A percentile compares a stretch with the other conserved stretches of the same genome.
These are phyloP conservation scores for Brachynemurus nebulosus DNA, from an alignment of 2,888 invertebrate genomes.

Conservation along the genomic window DNA sequence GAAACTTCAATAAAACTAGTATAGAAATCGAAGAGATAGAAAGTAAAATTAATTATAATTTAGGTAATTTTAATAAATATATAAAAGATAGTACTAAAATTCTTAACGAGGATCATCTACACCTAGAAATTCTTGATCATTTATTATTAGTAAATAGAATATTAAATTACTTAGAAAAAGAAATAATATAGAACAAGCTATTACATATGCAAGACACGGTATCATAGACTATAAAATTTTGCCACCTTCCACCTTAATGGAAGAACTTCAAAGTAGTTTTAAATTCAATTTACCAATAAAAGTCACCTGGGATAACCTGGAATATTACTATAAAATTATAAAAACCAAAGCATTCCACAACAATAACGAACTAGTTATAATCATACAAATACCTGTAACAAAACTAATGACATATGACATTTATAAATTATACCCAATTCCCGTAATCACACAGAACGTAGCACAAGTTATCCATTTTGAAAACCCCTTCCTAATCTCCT, in stretches of 20 bases:
- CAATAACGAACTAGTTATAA: background rate
- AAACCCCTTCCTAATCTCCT: background rate
- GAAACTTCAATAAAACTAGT: too few species aligned
- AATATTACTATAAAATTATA: background rate
- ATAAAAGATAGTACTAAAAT: too few species aligned
- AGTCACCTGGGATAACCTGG: background rate
- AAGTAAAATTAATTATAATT: too few species aligned
- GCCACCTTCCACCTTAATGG: background rate
- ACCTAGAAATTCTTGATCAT: background rate
- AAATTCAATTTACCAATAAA: background rate
- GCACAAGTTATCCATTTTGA: background rate
- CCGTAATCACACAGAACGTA: background rate
- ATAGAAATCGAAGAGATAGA: too few species aligned
- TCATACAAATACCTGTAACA: background rate
- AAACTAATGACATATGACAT: background rate
- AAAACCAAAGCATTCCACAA: background rate
- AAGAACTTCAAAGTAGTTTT: background rate
- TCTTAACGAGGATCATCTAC: too few species aligned
- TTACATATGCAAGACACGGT: background rate
- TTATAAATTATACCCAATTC: background rate
- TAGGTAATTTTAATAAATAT: too few species aligned
- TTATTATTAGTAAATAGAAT: background rate
- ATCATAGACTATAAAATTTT: background rate
- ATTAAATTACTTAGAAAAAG: too few species aligned
- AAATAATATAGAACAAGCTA: background rate